A percentile compares a stretch with the other conserved stretches of the same genome.
phyloP scores from a whole-genome alignment of 2,888 invertebrate species.

The Neoitamus cyanurus region DNA sequence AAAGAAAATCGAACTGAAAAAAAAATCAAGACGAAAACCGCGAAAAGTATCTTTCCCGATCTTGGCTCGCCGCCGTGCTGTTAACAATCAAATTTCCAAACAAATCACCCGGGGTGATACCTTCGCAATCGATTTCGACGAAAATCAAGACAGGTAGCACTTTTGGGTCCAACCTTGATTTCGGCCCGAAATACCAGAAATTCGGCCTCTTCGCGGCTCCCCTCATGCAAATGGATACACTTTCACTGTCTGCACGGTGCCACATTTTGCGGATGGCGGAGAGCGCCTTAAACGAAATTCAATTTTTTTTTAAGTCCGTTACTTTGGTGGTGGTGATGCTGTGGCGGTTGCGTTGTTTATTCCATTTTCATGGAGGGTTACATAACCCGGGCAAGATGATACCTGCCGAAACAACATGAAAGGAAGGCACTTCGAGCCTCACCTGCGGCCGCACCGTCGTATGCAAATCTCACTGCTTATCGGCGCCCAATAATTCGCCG shows the following conservation, averaged over 20 bases:
- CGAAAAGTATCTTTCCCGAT: not conserved
- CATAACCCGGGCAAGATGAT: slow-evolving; percentile 3
- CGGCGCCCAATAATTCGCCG: not conserved
- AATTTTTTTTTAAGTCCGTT: not conserved
- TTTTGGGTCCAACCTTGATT: slow-evolving; percentile 31
- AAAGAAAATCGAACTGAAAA: not conserved
- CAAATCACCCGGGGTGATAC: slow-evolving; percentile 26
- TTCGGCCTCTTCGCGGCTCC: slow-evolving; percentile 9
- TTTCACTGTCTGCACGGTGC: slow-evolving; percentile 25
- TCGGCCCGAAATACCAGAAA: slow-evolving; percentile 14
- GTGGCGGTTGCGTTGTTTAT: not conserved
- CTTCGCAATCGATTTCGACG: slow-evolving; percentile 25
- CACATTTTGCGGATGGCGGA: slow-evolving; percentile 22
- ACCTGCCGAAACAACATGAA: not conserved
- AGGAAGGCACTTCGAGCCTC: not conserved
- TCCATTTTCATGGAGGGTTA: slow-evolving; percentile 1
- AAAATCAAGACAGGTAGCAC: slow-evolving; percentile 36
- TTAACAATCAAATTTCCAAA: slow-evolving; percentile 4
- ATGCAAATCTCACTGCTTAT: not conserved
- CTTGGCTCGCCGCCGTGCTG: not conserved
- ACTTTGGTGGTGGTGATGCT: not conserved
- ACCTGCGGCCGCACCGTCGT: not conserved
- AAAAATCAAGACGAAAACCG: not conserved
- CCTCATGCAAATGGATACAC: slow-evolving; percentile 27
- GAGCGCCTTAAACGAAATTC: slow-evolving; percentile 31